Percentiles rank a stretch among this genome's conserved stretches.
Evolutionary conservation across 2,797 vertebrate genomes (phyloP).

Genomic region (Ctenopoma kingsleyae): DNA sequence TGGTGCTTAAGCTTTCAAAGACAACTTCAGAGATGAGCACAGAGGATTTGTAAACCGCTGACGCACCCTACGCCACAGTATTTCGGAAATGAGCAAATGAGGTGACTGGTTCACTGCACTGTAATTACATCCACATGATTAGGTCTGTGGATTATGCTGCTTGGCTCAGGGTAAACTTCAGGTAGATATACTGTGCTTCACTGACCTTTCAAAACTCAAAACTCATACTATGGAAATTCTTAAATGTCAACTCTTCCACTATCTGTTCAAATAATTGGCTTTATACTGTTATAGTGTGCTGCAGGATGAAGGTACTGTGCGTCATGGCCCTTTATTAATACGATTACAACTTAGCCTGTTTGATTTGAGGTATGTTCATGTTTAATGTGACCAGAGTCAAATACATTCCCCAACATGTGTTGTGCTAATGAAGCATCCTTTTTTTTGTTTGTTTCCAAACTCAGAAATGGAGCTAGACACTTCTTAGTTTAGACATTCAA

Average conservation of each 20-base stretch:
- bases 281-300: not conserved
- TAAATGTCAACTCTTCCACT: not conserved
- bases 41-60: slow-evolving; percentile 27
- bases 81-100: slow-evolving; percentile 60
- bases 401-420: slow-evolving; percentile 11
- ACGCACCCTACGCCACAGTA: slow-evolving; percentile 20
- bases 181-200: slow-evolving; percentile 5
- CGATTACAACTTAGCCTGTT: slow-evolving; percentile 10
- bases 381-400: not conserved
- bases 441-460: not conserved
- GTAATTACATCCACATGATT: slow-evolving; percentile 78
- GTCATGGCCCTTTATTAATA: slow-evolving; percentile 18
- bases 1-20: slow-evolving; percentile 12
- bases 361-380: slow-evolving; percentile 4
- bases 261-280: slow-evolving; percentile 4
- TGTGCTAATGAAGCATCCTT: not conserved
- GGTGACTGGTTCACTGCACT: slow-evolving; percentile 66
- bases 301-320: not conserved
- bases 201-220: slow-evolving; percentile 19
- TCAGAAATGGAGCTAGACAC: not conserved
- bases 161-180: slow-evolving; percentile 37
- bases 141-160: slow-evolving; percentile 62
- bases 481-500: not conserved
- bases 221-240: too few species aligned
- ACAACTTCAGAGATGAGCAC: slow-evolving; percentile 32